Conservation (phyloP, 2,888 invertebrate species). For the Apodemia hepburni region DNA sequence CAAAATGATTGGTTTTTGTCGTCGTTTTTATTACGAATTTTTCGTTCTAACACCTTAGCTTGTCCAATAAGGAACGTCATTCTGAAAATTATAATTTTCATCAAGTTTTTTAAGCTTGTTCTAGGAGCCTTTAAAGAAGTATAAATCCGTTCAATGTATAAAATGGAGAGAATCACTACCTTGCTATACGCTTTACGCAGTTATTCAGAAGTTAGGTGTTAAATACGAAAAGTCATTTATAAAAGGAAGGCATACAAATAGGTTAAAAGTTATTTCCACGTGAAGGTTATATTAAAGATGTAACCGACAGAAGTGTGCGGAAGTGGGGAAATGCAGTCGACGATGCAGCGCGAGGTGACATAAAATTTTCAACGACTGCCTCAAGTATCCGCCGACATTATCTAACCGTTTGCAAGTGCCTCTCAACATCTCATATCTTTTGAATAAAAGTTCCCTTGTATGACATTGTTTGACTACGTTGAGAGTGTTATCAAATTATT, state of each 20-base stretch:
- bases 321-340: slow-evolving; percentile 46
- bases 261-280: slow-evolving; percentile 15
- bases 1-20: no score
- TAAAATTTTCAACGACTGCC: slow-evolving; percentile 74
- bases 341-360: slow-evolving; percentile 68
- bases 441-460: slow-evolving; percentile 63
- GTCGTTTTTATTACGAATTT: no score
- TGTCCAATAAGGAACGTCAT: no score
- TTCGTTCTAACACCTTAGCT: no score
- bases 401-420: slow-evolving; percentile 72
- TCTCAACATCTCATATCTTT: slow-evolving; percentile 63
- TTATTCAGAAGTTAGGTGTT: background rate
- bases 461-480: slow-evolving; percentile 43
- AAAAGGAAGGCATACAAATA: background rate
- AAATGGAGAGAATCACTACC: background rate
- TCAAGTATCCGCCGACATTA: slow-evolving; percentile 71
- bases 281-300: slow-evolving; percentile 12
- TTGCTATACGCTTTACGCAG: background rate
- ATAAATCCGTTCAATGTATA: slow-evolving; percentile 29
- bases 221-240: background rate
- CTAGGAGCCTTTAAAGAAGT: no score
- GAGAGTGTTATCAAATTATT: slow-evolving; percentile 11
- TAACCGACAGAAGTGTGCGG: slow-evolving; percentile 31
- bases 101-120: no score
- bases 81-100: no score